A percentile compares a stretch with the other conserved stretches of the same genome.
phyloP scores from a whole-genome alignment of 2,113 vertebrate genomes.

The Nannobrachium achirus region DNA sequence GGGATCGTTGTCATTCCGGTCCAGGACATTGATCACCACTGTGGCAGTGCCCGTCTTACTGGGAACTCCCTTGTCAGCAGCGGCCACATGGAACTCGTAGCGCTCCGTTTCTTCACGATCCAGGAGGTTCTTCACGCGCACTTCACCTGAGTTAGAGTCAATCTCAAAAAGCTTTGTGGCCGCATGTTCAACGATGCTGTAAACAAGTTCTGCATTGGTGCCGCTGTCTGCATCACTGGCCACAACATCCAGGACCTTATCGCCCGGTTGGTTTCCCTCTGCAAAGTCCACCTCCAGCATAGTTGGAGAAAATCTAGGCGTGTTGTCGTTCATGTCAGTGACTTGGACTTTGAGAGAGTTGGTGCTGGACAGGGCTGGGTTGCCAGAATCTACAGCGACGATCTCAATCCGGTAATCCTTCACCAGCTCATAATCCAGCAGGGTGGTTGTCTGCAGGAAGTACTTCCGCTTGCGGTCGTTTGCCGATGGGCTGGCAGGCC shows the following conservation, averaged over 20 bases:
- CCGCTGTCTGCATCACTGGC: slow-evolving; percentile 92
- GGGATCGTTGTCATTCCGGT: slow-evolving; percentile 97
- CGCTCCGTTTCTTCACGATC: slow-evolving; percentile 90
- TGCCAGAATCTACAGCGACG: slow-evolving; percentile 94
- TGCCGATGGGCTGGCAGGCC: slow-evolving; percentile 89
- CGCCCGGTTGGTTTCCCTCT: slow-evolving; percentile 90
- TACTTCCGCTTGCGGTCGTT: slow-evolving; percentile 96
- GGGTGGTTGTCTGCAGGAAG: slow-evolving; percentile 94
- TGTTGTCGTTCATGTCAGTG: slow-evolving; percentile 93
- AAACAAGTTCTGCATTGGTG: slow-evolving; percentile 89
- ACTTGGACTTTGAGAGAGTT: slow-evolving; percentile 97
- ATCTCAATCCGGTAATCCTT: slow-evolving; percentile 96
- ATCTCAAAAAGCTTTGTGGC: slow-evolving; percentile 88
- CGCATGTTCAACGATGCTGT: slow-evolving; percentile 84
- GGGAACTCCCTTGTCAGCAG: slow-evolving; percentile 90
- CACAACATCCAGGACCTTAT: slow-evolving; percentile 86
- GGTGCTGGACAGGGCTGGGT: slow-evolving; percentile 95
- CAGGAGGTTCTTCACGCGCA: slow-evolving; percentile 88
- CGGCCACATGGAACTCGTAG: slow-evolving; percentile 91
- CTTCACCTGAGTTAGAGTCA: slow-evolving; percentile 84
- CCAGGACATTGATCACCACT: slow-evolving; percentile 89
- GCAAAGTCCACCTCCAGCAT: slow-evolving; percentile 88
- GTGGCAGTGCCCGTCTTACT: slow-evolving; percentile 93
- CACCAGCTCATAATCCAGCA: slow-evolving; percentile 89
- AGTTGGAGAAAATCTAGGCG: slow-evolving; percentile 87